Evolutionary conservation across 2,888 invertebrate genomes (phyloP), one percentile per base, ranked within the genome.

Genomic region (Trachelus troglodyta): DNA sequence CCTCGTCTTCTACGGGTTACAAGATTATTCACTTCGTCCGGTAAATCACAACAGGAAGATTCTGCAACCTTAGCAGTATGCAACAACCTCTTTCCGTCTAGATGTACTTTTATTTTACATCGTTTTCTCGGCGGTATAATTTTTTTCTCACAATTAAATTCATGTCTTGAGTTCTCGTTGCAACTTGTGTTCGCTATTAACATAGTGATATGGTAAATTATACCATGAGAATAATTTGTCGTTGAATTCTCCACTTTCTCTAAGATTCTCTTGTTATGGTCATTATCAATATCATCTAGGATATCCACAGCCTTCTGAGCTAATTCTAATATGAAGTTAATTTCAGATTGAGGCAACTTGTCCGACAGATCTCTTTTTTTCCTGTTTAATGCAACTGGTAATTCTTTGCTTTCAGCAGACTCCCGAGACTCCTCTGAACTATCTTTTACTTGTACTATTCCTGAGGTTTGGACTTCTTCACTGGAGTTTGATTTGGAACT

Each of bases 31-130:
- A 31, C 73, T 35, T 69, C 74, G 6, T 68, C 37, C 12, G 30
- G 74, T 23, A 73, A 92, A 34, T 92, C 90, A 76, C 92, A 92
- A 86, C 94, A 94, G 82, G 93, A 92, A 6, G 92, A 92, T 81
- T 92, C 93, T 11, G 93, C 82, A 30, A 94, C 89, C 85, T 92
- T 92, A 0, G 93, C 93, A 73, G 89, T 86, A 4, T 84, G 79
- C 9, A 85, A 35, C 0, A 83, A 83, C 35, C 86, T 87, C 56
- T 90, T 88, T 79, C 92, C 87, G 73, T 92, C 90, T 0, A 91
- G 91, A 75, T 89, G 90, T 80, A 93, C 92, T 78, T 93, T 90
- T 31, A 93, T 92, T 84, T 93, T 93, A 86, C 94, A 94, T 77
- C 94, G 92, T 89, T 93, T 93, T 12, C 88, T 89, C 12, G 90